These are phyloP conservation scores for Protaetia brevitarsis DNA, from an alignment of 1,140 invertebrate species.

Conservation along the genomic window DNA sequence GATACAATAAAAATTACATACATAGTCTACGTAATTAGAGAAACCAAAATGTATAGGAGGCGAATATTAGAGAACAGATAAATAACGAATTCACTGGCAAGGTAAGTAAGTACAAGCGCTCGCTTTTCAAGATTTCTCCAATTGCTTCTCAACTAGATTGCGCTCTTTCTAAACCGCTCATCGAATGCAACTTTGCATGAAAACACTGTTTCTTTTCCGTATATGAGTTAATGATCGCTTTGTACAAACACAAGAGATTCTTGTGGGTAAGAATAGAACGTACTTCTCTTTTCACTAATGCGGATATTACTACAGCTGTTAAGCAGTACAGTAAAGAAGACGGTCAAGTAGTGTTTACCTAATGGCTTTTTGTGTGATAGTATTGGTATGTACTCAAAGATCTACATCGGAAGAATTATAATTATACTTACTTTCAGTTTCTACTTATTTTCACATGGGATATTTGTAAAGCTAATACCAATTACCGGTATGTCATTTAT, in stretches of 20 bases:
- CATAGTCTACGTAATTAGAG: not conserved
- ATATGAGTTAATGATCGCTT: slow-evolving; percentile 5
- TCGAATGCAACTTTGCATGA: slow-evolving; percentile 3
- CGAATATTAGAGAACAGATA: not conserved
- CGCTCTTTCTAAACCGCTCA: not conserved
- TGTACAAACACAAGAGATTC: not conserved
- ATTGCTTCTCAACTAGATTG: not conserved
- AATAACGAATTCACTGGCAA: not conserved
- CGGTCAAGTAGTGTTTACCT: not conserved
- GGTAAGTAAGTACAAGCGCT: slow-evolving; percentile 1
- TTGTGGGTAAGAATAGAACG: slow-evolving; percentile 3
- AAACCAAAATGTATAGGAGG: not conserved
- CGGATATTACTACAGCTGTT: not conserved
- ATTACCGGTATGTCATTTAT: not conserved
- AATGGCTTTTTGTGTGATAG: not conserved
- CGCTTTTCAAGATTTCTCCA: not conserved
- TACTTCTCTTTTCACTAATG: not conserved
- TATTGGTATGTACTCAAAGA: not conserved
- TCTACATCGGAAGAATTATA: not conserved
- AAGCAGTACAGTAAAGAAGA: not conserved
- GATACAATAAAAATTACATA: not conserved
- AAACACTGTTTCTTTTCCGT: slow-evolving; percentile 11
- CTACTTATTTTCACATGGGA: not conserved
- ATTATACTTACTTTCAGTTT: slow-evolving; percentile 3
- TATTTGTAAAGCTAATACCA: not conserved